phyloP scores from a whole-genome alignment of 2,113 vertebrate genomes.

The Pelmatolapia mariae region DNA sequence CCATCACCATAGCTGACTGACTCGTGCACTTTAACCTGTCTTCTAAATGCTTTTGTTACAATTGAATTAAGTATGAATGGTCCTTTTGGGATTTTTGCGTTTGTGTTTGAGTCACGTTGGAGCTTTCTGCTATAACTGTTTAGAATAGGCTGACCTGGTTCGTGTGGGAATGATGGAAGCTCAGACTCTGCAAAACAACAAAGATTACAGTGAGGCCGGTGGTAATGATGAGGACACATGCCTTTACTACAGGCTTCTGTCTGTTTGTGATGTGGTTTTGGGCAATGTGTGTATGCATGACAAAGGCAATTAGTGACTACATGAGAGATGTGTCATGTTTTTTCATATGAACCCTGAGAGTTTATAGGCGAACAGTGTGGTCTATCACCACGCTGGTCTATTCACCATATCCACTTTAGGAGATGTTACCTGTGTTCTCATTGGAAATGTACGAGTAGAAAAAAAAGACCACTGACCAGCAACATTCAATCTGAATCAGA shows the following conservation, averaged over 20 bases:
- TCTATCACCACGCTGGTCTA: background rate
- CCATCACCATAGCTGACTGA: background rate
- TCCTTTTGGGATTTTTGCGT: background rate
- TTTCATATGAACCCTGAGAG: background rate
- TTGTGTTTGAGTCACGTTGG: constrained; percentile 1
- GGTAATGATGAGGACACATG: background rate
- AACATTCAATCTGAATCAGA: background rate
- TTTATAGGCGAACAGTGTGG: background rate
- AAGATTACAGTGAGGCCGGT: background rate
- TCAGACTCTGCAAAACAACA: background rate
- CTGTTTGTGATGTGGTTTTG: constrained; percentile 18
- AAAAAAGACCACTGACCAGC: background rate
- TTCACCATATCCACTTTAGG: background rate
- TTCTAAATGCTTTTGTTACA: background rate
- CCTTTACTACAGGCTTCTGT: background rate
- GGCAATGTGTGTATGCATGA: background rate
- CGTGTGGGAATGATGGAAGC: constrained; percentile 2
- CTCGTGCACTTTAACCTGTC: background rate
- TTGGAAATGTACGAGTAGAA: background rate
- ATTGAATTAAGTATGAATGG: background rate
- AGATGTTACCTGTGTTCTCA: background rate
- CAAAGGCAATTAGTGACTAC: background rate
- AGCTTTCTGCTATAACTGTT: background rate
- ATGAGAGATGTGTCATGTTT: background rate
- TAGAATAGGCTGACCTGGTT: background rate